Evolutionary conservation across 2,113 vertebrate genomes (phyloP).

Genomic region (Triplophysa siluroides): DNA sequence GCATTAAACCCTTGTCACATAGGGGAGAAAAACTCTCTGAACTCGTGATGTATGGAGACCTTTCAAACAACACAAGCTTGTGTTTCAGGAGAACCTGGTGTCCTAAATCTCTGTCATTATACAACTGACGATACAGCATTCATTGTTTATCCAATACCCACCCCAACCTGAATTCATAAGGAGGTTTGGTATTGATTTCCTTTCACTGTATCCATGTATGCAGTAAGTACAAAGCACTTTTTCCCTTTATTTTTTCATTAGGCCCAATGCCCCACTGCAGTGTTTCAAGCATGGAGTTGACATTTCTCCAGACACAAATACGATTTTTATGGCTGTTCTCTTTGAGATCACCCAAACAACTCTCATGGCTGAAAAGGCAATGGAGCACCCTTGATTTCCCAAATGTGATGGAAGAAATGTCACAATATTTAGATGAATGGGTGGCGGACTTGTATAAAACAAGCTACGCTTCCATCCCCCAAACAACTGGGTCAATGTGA

Average conservation of each 20-base stretch:
- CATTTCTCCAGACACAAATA: conserved; percentile 46
- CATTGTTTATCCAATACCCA: conserved; percentile 55
- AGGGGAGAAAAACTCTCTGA: not conserved
- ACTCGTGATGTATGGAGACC: not conserved
- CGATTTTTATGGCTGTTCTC: conserved; percentile 28
- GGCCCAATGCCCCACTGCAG: conserved; percentile 20
- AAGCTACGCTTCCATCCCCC: not conserved
- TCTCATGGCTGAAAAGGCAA: not conserved
- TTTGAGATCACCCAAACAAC: conserved; percentile 1
- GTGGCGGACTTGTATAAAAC: conserved; percentile 3
- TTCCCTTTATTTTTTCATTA: conserved; percentile 64
- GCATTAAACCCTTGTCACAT: conserved; percentile 1
- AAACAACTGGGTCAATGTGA: not conserved
- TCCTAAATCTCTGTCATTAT: conserved; percentile 22
- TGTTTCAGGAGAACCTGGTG: not conserved
- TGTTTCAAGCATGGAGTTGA: conserved; percentile 30
- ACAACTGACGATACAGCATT: conserved; percentile 43
- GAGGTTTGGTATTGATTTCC: conserved; percentile 71
- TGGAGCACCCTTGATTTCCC: conserved; percentile 38
- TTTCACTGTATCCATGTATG: conserved; percentile 61
- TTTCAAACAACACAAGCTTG: not conserved
- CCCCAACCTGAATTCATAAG: conserved; percentile 56
- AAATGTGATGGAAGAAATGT: conserved; percentile 23
- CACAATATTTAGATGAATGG: conserved; percentile 34
- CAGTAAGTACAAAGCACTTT: conserved; percentile 67